Percentiles rank a stretch among this genome's conserved stretches.
phyloP scores from a whole-genome alignment of 2,797 vertebrate genomes.

The Phyllotis vaccarum region DNA sequence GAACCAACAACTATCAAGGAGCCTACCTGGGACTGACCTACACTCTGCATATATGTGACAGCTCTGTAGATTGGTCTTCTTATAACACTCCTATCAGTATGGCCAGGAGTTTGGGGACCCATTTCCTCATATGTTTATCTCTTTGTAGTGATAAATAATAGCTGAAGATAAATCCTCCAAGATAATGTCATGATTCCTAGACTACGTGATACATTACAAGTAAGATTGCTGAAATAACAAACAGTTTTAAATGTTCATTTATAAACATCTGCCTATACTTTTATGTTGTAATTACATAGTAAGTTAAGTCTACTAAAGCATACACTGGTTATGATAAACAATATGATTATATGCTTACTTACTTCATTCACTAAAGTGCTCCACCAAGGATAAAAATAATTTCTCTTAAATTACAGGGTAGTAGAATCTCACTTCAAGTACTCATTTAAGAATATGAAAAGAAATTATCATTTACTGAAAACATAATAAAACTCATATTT shows the following conservation, averaged over 20 bases:
- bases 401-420: constrained; percentile 58
- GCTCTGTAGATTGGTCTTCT: not conserved
- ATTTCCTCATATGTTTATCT: not conserved
- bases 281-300: constrained; percentile 31
- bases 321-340: constrained; percentile 50
- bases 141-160: not conserved
- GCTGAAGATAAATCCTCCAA: not conserved
- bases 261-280: constrained; percentile 7
- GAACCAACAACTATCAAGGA: not conserved
- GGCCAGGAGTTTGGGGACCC: not conserved
- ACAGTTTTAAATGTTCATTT: not conserved
- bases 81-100: not conserved
- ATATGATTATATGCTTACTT: constrained; percentile 63
- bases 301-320: not conserved
- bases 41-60: not conserved
- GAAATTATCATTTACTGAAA: constrained; percentile 59
- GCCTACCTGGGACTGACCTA: not conserved
- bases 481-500: not conserved
- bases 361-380: constrained; percentile 56
- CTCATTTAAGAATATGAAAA: constrained; percentile 52
- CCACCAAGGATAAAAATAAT: constrained; percentile 35
- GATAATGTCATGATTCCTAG: not conserved
- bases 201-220: not conserved
- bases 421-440: constrained; percentile 30
- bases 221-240: not conserved